Evolutionary conservation across 2,888 invertebrate species (phyloP), one percentile per base, ranked within the genome.

Genomic region (Dynastes tityus): DNA sequence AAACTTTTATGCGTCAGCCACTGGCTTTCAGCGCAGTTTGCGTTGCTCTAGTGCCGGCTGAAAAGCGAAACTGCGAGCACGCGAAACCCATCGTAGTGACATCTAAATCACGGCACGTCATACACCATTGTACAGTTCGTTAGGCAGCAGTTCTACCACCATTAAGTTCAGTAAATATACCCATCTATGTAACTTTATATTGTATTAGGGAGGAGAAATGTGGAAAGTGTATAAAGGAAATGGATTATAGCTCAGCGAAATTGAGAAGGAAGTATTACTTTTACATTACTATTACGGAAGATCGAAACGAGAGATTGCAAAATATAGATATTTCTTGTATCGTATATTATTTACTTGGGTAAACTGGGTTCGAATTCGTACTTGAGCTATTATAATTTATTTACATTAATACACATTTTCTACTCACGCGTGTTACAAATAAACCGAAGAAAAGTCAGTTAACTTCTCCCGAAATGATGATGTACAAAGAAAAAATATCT

Each of bases 101-200:
- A 49, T 49, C 55, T 45, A 67, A 67, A 67, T 67, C 67, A 49
- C 67, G 13, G 67, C 67, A 67, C 67, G 67, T 67, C 49, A 67
- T 49, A 27, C 45, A 45, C 45, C 49, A 27, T 49, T 32, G 45
- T 67, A 67, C 67, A 67, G 67, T 67, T 67, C 67, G 67, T 67
- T 67, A 67, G 45, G 45, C 9, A 67, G 49, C 67, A 67, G 67
- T 67, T 67, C 67, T 27, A 49, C 67, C 67, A 49, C 67, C 49
- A 67, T 67, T 67, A 67, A 22, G 67, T 49, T 67, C 67, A 32
- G 67, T 49, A 67, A 67, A 67, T 67, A 67, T 67, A 45, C 67
- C 49, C 67, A 49, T 67, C 67, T 67, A 22, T 67, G 49, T 67
- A 67, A 49, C 67, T 67, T 27, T 67, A 67, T 63, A 63, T 63